Base-by-base conservation (phyloP, 2,888 invertebrate genomes). In the Chloromyia formosa region DNA sequence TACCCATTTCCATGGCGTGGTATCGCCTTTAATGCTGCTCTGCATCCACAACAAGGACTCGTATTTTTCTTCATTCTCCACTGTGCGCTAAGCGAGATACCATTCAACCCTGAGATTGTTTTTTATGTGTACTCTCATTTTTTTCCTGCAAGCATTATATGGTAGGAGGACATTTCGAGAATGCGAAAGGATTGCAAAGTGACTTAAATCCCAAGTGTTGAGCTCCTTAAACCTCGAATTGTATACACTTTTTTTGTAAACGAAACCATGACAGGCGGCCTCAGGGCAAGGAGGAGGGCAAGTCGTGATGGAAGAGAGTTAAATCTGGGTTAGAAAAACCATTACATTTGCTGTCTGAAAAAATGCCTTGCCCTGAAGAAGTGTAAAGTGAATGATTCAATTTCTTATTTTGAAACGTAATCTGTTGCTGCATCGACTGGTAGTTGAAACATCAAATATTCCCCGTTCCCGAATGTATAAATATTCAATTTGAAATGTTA, bases 111-210 rank as follows among this genome's bases (percentile, higher is more conserved):
- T 58, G 71, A 58, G 40, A 71, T 71, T 71, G 71, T 71, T 71
- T 69, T 71, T n/a, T 49, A 49, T 49, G 49, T n/a, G 27, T n/a
- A 49, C 12, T 49, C 16, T 49, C 49, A 12, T 49, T 49, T n/a
- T 12, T 49, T n/a, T 9, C 62, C 35, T 40, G 16, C 62, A 40
- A 12, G 49, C 66, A 22, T 22, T 71, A 35, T 35, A 35, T 7
- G 27, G 56, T 58, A 35, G 71, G 58, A 71, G 71, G 71, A 58
- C 58, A 58, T 71, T 71, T 58, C 40, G 56, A 56, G 40, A 20
- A 71, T 71, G 71, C 56, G 71, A 71, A 71, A 71, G 71, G 71
- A 71, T 71, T 71, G 71, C 40, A 71, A 71, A 71, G 71, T 71
- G 56, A 71, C 71, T 71, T 71, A 56, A 71, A 58, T 20, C 71